A percentile compares a stretch with the other conserved stretches of the same genome.
phyloP scores from a whole-genome alignment of 2,888 invertebrate genomes.

The Nymphalis urticae region DNA sequence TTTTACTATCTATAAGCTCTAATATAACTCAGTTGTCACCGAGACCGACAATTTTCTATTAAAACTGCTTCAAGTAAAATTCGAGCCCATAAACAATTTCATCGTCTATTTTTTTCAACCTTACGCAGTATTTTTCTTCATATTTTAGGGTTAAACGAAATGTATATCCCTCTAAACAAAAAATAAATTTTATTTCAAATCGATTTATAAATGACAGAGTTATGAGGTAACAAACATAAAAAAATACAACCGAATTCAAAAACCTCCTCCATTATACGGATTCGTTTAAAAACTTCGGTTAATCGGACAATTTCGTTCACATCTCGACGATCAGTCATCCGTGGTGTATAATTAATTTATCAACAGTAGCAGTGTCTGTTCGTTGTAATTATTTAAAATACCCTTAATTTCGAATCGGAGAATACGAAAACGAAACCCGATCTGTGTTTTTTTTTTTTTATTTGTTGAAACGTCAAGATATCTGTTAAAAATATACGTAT shows the following conservation, averaged over 20 bases:
- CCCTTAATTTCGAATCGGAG: slow-evolving; percentile 15
- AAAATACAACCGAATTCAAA: no score
- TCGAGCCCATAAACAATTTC: no score
- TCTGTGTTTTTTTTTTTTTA: not conserved
- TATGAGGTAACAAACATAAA: no score
- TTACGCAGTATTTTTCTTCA: no score
- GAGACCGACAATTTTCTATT: slow-evolving; percentile 1
- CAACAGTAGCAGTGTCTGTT: slow-evolving; percentile 33
- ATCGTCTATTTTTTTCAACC: no score
- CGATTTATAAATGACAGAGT: no score
- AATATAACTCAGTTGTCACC: slow-evolving; percentile 6
- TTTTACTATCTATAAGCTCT: not conserved
- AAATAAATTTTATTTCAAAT: no score
- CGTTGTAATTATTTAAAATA: slow-evolving; percentile 32
- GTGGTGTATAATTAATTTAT: slow-evolving; percentile 34
- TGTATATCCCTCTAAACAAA: no score
- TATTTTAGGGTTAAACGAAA: no score
- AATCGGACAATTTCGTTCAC: slow-evolving; percentile 28
- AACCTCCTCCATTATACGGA: no score
- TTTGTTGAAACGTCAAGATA: not conserved
- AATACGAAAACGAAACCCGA: slow-evolving; percentile 17
- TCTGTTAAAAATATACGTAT: not conserved
- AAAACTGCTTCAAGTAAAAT: no score
- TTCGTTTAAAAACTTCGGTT: slow-evolving; percentile 20
- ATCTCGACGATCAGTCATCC: slow-evolving; percentile 30